Evolutionary conservation across 1,140 invertebrate species (phyloP).

Genomic region (Forficula auricularia): DNA sequence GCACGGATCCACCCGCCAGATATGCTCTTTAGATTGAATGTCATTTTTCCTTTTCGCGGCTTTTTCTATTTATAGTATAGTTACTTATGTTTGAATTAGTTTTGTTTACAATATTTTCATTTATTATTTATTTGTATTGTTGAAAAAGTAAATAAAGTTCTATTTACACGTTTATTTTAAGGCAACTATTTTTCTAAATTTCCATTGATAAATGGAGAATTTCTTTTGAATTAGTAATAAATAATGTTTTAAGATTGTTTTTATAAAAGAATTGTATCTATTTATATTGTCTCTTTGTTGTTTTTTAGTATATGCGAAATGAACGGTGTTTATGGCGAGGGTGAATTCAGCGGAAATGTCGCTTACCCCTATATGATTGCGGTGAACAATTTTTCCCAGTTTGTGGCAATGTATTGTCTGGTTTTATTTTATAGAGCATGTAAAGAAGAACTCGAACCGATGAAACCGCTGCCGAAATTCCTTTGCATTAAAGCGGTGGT

Average conservation of each 20-base stretch:
- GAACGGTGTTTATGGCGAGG: conserved; percentile 72
- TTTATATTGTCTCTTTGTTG: conserved; percentile 4
- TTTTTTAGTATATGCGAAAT: conserved; percentile 64
- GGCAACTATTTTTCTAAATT: background rate
- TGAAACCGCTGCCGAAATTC: conserved; percentile 89
- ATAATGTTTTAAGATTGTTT: background rate
- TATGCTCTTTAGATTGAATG: too few species aligned
- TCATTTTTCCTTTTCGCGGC: too few species aligned
- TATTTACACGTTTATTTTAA: too few species aligned
- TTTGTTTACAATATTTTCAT: too few species aligned
- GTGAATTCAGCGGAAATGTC: conserved; percentile 62
- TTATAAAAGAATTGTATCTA: background rate
- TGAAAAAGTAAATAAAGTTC: too few species aligned
- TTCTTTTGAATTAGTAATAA: background rate
- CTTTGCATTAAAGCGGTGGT: conserved; percentile 96
- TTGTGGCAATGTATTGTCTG: conserved; percentile 90
- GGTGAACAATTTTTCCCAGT: conserved; percentile 87
- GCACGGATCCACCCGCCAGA: too few species aligned
- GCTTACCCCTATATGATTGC: conserved; percentile 82
- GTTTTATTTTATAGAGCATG: conserved; percentile 86
- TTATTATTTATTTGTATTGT: too few species aligned
- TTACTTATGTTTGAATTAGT: too few species aligned
- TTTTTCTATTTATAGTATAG: too few species aligned
- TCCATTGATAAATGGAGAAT: too few species aligned
- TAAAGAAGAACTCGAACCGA: conserved; percentile 66